Evolutionary conservation across 2,113 vertebrate species (phyloP).

Genomic region (Phasianus colchicus): DNA sequence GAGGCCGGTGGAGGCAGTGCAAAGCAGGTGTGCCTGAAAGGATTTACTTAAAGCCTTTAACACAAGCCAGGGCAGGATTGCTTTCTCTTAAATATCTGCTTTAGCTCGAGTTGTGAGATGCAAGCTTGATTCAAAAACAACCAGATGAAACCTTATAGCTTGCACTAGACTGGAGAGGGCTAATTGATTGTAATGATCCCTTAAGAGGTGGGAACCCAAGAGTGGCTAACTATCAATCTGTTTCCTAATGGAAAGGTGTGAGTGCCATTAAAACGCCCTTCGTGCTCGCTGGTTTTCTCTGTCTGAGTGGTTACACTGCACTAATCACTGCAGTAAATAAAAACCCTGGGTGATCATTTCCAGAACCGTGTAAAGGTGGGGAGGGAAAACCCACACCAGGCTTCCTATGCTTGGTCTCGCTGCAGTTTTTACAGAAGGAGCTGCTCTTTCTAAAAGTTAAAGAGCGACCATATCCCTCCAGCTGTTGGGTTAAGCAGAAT

Average conservation of each 20-base stretch:
- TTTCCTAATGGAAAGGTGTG: neutral
- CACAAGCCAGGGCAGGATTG: neutral
- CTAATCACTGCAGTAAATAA: neutral
- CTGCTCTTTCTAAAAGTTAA: neutral
- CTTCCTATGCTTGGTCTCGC: neutral
- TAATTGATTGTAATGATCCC: slow-evolving; percentile 16
- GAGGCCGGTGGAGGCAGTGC: neutral
- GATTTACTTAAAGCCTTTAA: neutral
- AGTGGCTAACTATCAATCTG: neutral
- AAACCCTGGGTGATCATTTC: neutral
- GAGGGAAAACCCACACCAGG: neutral
- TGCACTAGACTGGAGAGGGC: fast-evolving
- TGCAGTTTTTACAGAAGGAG: neutral
- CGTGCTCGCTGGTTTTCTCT: neutral
- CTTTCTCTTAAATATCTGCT: neutral
- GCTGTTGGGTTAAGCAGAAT: slow-evolving; percentile 68
- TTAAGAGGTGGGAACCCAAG: neutral
- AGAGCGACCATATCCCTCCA: slow-evolving; percentile 44
- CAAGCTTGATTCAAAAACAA: neutral
- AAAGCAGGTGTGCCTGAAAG: neutral
- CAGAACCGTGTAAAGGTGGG: neutral
- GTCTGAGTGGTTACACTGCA: neutral
- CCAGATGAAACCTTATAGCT: neutral
- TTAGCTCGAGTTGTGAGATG: neutral
- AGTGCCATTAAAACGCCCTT: neutral